Percentiles rank a stretch among this genome's conserved stretches.
These are phyloP conservation scores for Podarcis muralis DNA, from an alignment of 2,113 vertebrate species.

Conservation along the genomic window DNA sequence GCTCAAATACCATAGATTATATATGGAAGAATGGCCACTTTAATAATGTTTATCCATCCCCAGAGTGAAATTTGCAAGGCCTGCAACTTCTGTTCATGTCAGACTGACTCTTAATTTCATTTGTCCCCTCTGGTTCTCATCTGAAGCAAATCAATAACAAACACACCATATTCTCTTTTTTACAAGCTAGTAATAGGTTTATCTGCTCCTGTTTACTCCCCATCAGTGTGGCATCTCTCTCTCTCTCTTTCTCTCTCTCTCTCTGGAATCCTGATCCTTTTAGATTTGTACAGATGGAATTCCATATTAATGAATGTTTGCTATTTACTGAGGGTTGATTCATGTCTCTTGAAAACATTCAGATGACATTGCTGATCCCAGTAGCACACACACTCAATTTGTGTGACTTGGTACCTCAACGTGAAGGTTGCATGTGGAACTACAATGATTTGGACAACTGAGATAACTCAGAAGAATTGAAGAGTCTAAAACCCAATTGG, in stretches of 20 bases:
- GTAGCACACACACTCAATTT: not conserved
- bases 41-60: conserved; percentile 6
- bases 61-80: not conserved
- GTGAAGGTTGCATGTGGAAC: not conserved
- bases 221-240: too few species aligned
- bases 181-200: not conserved
- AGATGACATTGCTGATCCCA: not conserved
- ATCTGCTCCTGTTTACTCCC: not conserved
- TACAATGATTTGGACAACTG: not conserved
- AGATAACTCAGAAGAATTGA: not conserved
- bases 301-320: not conserved
- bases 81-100: not conserved
- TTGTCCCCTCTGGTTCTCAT: not conserved
- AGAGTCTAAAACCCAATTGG: not conserved
- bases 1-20: not conserved
- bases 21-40: not conserved
- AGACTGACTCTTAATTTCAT: conserved; percentile 6
- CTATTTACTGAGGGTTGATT: not conserved
- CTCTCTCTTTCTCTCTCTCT: not conserved
- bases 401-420: not conserved
- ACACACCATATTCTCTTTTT: not conserved
- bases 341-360: not conserved
- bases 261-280: not conserved
- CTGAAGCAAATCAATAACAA: not conserved
- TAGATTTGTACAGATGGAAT: not conserved